Conservation (phyloP, 2,888 invertebrate genomes). For the Acleris holmiana region DNA sequence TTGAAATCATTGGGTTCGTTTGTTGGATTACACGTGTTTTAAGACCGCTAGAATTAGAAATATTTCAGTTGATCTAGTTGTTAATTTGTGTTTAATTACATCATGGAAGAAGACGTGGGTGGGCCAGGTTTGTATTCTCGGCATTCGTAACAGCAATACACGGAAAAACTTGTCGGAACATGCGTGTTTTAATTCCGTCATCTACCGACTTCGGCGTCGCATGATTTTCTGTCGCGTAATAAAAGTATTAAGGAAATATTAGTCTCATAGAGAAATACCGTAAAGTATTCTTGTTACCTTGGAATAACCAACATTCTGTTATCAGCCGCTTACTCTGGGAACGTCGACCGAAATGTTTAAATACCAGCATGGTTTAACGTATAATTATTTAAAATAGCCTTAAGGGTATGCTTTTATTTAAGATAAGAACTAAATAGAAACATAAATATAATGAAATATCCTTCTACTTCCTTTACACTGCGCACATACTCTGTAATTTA, state of each 20-base stretch:
- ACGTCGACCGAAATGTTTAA: conserved; percentile 4
- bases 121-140: conserved; percentile 61
- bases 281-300: neutral
- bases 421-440: no score
- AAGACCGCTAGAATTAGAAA: conserved; percentile 45
- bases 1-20: conserved; percentile 55
- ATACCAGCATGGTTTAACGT: conserved; percentile 4
- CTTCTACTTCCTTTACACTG: no score
- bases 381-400: no score
- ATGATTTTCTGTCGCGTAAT: conserved; percentile 26
- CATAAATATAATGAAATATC: no score
- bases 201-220: conserved; percentile 22
- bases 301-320: neutral
- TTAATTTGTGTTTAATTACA: conserved; percentile 40
- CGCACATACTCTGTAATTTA: no score
- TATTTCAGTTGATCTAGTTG: conserved; percentile 38
- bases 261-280: neutral
- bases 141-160: conserved; percentile 6
- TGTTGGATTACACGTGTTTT: conserved; percentile 64
- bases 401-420: no score
- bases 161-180: conserved; percentile 6
- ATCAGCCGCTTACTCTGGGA: neutral
- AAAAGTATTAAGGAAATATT: neutral
- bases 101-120: conserved; percentile 68
- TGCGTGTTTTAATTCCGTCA: conserved; percentile 17